A percentile compares a stretch with the other conserved stretches of the same genome.
Evolutionary conservation across 2,888 invertebrate species (phyloP).

Genomic region (Dicyrtoma fusca): DNA sequence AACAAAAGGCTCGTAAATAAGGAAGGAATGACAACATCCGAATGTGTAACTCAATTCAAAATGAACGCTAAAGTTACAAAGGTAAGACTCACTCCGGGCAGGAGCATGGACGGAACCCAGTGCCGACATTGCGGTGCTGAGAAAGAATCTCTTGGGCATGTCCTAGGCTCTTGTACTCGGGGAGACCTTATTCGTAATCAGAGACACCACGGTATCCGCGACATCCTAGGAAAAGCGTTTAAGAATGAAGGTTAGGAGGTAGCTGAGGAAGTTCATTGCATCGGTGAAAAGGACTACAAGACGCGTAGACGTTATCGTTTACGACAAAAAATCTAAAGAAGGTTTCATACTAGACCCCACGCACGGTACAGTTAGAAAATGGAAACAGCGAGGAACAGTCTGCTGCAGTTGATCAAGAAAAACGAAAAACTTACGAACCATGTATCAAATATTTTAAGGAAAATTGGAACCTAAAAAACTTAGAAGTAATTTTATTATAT

Average conservation of each 20-base stretch:
- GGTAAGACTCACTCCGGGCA: slow-evolving; percentile 23
- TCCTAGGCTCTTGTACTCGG: neutral
- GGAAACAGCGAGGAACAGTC: too few species aligned
- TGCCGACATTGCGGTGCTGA: neutral
- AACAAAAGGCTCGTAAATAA: slow-evolving; percentile 6
- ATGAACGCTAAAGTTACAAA: slow-evolving; percentile 30
- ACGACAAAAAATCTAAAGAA: neutral
- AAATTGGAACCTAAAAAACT: too few species aligned
- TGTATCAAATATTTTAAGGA: too few species aligned
- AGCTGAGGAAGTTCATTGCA: neutral
- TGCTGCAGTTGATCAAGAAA: too few species aligned
- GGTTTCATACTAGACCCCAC: neutral
- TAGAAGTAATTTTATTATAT: too few species aligned
- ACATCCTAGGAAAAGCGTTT: neutral
- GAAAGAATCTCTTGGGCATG: slow-evolving; percentile 1
- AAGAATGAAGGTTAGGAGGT: neutral
- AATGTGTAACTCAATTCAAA: slow-evolving; percentile 26
- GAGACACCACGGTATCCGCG: neutral
- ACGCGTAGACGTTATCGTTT: neutral
- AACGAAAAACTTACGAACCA: too few species aligned
- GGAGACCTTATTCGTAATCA: neutral
- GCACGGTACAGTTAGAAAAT: neutral
- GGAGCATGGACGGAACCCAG: slow-evolving; percentile 2
- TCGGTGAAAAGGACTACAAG: neutral
- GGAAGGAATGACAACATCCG: slow-evolving; percentile 20